Base-by-base conservation (phyloP, 2,888 invertebrate genomes). In the Cactoblastis cactorum region DNA sequence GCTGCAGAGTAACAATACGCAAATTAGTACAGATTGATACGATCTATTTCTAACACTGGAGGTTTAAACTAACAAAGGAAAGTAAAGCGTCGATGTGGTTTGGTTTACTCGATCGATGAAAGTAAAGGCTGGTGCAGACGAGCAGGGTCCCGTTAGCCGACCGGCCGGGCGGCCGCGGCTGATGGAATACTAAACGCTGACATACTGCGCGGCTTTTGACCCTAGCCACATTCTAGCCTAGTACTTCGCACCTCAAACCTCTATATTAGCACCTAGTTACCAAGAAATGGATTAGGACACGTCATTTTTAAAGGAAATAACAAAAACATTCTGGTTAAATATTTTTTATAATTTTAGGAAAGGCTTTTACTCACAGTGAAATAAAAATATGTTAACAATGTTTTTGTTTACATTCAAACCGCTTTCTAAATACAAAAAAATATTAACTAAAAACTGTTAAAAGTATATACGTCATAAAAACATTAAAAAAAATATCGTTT, bases 131-230 rank as follows among this genome's bases (percentile, higher is more conserved):
- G 69, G 80, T 74, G 80, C 77, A 83, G 84, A 83, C 82, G 77
- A 76, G 62, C 72, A 71, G 68, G 71, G 81, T 87, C 83, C 88
- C 87, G 88, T 86, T 89, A 88, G 74, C 71, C 71, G 84, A 80
- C 79, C 78, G 77, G 77, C 78, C 77, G 77, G 74, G 37, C 37
- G 28, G 77, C 74, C 71, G 73, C 59, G 35, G 71, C 85, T 79
- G 82, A 79, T 80, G 83, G 88, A 87, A 89, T 88, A 88, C 88
- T 87, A 87, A 89, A 81, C 86, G 79, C 86, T 89, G 88, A 89
- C 88, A 89, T 77, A 89, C 88, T 85, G 77, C 83, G 85, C 86
- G 89, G 88, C 83, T 87, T 88, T 88, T 89, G 89, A 88, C 89
- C 88, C 87, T 87, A 83, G 70, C 71, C 69, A 87, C 87, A 86